Evolutionary conservation across 2,797 vertebrate species (phyloP).

Genomic region (Huso huso): DNA sequence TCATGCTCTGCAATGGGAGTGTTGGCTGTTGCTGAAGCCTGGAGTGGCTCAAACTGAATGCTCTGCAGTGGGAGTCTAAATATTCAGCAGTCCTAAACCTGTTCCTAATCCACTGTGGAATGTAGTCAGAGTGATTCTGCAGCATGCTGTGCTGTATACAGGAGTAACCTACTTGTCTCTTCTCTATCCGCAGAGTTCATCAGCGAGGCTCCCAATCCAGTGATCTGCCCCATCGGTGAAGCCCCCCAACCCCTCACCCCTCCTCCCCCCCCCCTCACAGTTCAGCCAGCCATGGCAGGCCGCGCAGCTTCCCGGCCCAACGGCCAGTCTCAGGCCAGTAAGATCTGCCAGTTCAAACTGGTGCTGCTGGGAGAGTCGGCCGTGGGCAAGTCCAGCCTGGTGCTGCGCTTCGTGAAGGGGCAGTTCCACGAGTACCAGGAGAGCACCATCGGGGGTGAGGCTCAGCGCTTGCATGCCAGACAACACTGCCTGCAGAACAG

Average conservation of each 20-base stretch:
- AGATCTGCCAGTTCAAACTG: constrained; percentile 68
- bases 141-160: no score
- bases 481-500: not conserved
- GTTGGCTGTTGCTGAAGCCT: no score
- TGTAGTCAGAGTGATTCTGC: no score
- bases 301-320: constrained; percentile 63
- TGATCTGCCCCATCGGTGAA: no score
- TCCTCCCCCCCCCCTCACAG: constrained; percentile 27
- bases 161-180: no score
- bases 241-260: constrained; percentile 10
- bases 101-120: no score
- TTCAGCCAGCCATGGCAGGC: constrained; percentile 51
- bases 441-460: constrained; percentile 66
- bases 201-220: no score
- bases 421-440: constrained; percentile 71
- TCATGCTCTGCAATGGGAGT: no score
- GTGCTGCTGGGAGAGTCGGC: constrained; percentile 67
- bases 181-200: no score
- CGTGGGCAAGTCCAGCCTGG: constrained; percentile 67
- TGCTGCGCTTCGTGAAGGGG: constrained; percentile 67
- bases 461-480: not conserved
- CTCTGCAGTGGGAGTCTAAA: no score
- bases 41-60: no score
- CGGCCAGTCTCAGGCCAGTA: constrained; percentile 62
- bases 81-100: no score